Evolutionary conservation across 1,140 invertebrate species (phyloP), one percentile per base, ranked within the genome.

Genomic region (Ips nitidus): DNA sequence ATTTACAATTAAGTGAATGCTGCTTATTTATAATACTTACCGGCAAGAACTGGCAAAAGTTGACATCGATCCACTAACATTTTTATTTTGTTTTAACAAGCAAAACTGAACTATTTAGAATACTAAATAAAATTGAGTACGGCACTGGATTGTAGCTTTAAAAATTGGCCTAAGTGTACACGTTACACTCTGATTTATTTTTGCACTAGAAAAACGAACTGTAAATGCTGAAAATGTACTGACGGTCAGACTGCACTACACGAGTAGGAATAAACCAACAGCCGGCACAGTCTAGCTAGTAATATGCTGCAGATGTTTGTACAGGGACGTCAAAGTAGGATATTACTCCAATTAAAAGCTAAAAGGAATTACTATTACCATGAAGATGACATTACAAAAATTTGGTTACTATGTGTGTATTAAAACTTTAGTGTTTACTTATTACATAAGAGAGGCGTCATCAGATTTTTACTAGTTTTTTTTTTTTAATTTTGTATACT

Each of bases 31-130:
- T 8, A 50, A 22, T 68, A 68, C 66, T 68, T 68, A 68, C 66
- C 60, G 38, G 57, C 8, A 39, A 68, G 66, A 43, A 68, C 66
- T 4, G 66, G 7, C 6, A 41, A 37, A 36, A 68, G 36, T 58
- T 68, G 66, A 39, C 66, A 36, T 53, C 41, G 52, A 42, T 68
- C 66, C 57, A 68, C 66, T 68, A 60, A 52, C 66, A 68, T 68
- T 22, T 22, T 22, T 22, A 22, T 22, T 22, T 22, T 22, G 22
- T 22, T 22, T 22, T 22, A 22, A 22, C 22, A 60, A 60, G 60
- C 60, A 53, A 52, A 68, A 68, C 57, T 22, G n/a, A 22, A 55
- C 4, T 47, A 52, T 40, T 37, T 45, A 61, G 3, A 61, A 41
- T 8, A 50, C 7, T 50, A 1, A 50, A 50, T 50, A 22, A 50